Evolutionary conservation across 1,140 invertebrate genomes (phyloP).

Genomic region (Drosophila sp.): DNA sequence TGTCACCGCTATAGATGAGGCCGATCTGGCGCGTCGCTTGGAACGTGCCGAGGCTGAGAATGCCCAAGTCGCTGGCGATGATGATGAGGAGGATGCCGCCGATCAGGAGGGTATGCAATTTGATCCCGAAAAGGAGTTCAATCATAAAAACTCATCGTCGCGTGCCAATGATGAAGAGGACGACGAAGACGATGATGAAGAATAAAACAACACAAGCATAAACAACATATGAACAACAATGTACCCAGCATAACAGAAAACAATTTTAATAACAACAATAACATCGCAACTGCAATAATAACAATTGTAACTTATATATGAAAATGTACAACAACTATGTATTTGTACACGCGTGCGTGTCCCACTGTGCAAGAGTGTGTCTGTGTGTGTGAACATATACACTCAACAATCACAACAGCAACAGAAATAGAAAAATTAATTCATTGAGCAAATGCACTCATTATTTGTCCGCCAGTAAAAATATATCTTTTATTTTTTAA

Average conservation of each 20-base stretch:
- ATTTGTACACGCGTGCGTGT: too few species aligned
- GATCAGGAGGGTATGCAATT: conserved; percentile 85
- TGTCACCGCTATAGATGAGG: conserved; percentile 98
- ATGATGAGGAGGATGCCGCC: conserved; percentile 93
- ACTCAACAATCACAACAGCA: not conserved
- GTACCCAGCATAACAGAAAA: not conserved
- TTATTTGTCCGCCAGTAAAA: conserved; percentile 8
- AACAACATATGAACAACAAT: conserved; percentile 15
- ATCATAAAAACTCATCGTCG: conserved; percentile 64
- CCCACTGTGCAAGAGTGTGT: not conserved
- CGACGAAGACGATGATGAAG: conserved; percentile 67
- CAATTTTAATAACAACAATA: conserved; percentile 2
- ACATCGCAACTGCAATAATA: conserved; percentile 15
- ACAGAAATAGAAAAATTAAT: conserved; percentile 16
- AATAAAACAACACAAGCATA: conserved; percentile 36
- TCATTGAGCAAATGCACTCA: conserved; percentile 8
- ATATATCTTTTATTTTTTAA: not conserved
- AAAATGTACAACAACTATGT: conserved; percentile 23
- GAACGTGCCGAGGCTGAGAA: conserved; percentile 97
- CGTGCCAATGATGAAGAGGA: conserved; percentile 63
- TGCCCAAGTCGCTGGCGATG: conserved; percentile 95
- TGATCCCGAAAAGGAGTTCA: conserved; percentile 84
- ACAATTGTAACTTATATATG: conserved; percentile 24
- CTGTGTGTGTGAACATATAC: not conserved
- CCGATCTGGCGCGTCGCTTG: conserved; percentile 96